phyloP scores from a whole-genome alignment of 2,797 vertebrate genomes.

The Leptodactylus fallax region DNA sequence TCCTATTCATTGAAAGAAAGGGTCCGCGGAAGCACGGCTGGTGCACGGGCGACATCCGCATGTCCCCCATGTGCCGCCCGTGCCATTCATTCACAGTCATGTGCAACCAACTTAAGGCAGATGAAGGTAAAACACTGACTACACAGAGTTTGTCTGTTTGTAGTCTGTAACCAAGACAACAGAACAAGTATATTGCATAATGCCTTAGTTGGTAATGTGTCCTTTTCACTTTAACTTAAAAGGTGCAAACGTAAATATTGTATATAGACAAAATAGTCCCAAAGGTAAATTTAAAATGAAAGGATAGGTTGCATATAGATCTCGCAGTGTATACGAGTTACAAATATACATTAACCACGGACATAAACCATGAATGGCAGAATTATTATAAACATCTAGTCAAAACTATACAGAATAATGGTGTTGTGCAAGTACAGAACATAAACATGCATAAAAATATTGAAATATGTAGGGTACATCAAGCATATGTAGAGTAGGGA shows the following conservation, averaged over 20 bases:
- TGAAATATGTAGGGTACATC: background rate
- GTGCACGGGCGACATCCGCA: no score
- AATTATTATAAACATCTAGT: background rate
- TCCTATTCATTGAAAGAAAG: no score
- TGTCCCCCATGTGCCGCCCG: no score
- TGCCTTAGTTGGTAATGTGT: background rate
- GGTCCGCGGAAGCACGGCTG: no score
- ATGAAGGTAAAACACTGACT: background rate
- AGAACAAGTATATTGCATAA: background rate
- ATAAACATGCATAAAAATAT: slow-evolving; percentile 1
- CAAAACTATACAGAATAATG: background rate
- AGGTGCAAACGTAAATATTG: background rate
- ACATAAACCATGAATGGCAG: background rate
- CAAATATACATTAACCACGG: background rate
- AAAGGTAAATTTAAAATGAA: no score
- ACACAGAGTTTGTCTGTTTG: no score
- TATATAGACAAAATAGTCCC: background rate
- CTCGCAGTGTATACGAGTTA: background rate
- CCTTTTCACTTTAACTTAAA: background rate
- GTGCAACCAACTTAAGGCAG: background rate
- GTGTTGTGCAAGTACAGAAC: background rate
- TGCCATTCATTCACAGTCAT: no score
- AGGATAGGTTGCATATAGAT: background rate
- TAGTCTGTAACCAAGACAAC: background rate
- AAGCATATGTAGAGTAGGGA: background rate